phyloP scores from a whole-genome alignment of 2,888 invertebrate genomes.

The Bursaphelenchus okinawaensis region DNA sequence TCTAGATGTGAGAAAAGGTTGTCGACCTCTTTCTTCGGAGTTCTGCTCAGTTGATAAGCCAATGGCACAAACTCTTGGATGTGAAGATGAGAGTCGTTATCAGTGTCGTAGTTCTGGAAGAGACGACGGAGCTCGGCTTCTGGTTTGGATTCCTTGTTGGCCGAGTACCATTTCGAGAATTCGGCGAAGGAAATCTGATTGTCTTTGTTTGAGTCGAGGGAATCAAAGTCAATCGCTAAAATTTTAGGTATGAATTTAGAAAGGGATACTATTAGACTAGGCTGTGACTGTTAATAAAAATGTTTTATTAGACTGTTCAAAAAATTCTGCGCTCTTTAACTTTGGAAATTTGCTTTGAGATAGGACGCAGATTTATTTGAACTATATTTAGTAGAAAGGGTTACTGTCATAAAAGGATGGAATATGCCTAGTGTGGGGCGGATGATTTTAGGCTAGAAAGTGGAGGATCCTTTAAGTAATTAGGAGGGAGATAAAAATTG shows the following conservation, averaged over 20 bases:
- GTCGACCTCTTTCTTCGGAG: slow-evolving; percentile 40
- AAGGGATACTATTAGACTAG: neutral
- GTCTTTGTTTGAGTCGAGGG: slow-evolving; percentile 35
- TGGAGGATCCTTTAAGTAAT: too few species aligned
- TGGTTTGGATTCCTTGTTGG: slow-evolving; percentile 4
- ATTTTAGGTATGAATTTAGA: neutral
- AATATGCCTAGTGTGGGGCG: too few species aligned
- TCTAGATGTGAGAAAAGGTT: slow-evolving; percentile 49
- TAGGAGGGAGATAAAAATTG: too few species aligned
- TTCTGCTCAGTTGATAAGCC: slow-evolving; percentile 42
- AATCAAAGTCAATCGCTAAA: slow-evolving; percentile 41
- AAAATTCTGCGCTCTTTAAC: too few species aligned
- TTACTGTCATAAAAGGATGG: too few species aligned
- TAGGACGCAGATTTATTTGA: too few species aligned
- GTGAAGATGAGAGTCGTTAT: slow-evolving; percentile 36
- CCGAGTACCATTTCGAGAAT: slow-evolving; percentile 35
- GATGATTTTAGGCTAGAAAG: too few species aligned
- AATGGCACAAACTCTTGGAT: slow-evolving; percentile 52
- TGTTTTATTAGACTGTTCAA: too few species aligned
- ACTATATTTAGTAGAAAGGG: too few species aligned
- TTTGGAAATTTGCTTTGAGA: too few species aligned
- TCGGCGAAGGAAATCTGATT: slow-evolving; percentile 32
- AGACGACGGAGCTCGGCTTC: slow-evolving; percentile 23
- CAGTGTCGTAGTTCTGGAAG: slow-evolving; percentile 39
- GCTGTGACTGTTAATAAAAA: too few species aligned